Evolutionary conservation across 2,797 vertebrate species (phyloP).

Genomic region (Hoplostethus atlanticus): DNA sequence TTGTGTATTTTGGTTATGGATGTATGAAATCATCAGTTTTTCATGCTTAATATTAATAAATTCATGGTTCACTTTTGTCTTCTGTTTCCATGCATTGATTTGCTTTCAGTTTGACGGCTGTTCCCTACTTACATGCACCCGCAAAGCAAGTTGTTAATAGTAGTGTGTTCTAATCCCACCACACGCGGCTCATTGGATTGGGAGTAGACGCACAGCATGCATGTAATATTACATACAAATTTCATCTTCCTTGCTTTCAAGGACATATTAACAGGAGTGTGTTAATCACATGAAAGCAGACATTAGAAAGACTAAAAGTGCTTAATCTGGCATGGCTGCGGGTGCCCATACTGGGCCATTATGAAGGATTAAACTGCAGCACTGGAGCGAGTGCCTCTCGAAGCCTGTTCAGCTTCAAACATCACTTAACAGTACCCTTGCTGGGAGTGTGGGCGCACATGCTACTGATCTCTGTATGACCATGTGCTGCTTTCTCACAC

Average conservation of each 20-base stretch:
- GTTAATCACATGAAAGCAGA: conserved; percentile 91
- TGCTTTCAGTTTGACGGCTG: background rate
- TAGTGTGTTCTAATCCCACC: conserved; percentile 30
- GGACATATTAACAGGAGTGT: conserved; percentile 62
- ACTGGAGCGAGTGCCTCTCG: conserved; percentile 51
- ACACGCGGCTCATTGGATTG: conserved; percentile 4
- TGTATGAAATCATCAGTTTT: no score
- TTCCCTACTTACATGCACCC: background rate
- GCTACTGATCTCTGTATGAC: conserved; percentile 11
- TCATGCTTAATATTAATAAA: no score
- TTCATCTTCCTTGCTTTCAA: conserved; percentile 57
- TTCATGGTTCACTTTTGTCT: no score
- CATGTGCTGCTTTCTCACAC: conserved; percentile 29
- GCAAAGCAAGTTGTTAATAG: conserved; percentile 1
- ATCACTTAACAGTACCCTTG: conserved; percentile 60
- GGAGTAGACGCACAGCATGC: conserved; percentile 6
- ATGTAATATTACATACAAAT: conserved; percentile 14
- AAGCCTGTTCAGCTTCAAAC: conserved; percentile 57
- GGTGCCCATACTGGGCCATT: conserved; percentile 83
- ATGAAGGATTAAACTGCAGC: conserved; percentile 84
- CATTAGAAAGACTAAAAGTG: conserved; percentile 80
- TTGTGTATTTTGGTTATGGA: no score
- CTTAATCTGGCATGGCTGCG: conserved; percentile 86
- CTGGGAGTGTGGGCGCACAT: conserved; percentile 14
- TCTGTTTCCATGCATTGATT: background rate